Evolutionary conservation across 2,797 vertebrate genomes (phyloP), one percentile per base, ranked within the genome.

Genomic region (Crypturellus tataupa): DNA sequence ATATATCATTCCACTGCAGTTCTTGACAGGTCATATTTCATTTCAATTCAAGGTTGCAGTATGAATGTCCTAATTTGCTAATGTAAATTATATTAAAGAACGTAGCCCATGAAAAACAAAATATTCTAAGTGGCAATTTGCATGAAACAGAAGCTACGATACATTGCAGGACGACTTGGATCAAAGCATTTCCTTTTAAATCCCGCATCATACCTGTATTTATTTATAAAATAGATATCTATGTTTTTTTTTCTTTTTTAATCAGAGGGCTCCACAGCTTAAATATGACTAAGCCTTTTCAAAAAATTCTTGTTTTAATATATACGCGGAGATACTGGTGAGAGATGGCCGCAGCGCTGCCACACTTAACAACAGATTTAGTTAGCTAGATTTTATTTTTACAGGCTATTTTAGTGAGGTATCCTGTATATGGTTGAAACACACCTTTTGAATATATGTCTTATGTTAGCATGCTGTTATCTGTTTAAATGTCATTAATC

Each of bases 401-500:
- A 95, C 75, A 88, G 10, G n/a, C 12, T 90, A 90, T 93, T 96
- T 97, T 75, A 97, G 93, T 87, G 92, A 8, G 84, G 80, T 95
- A 92, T 73, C 89, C 94, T 91, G 29, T 58, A 85, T 46, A 87
- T 8, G 67, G 60, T 37, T 71, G 85, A 96, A 96, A 89, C 4
- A 4, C 33, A 94, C 92, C 93, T 92, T 96, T 93, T 95, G 96
- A 95, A 95, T 91, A 90, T 7, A 89, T 88, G 73, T 96, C 91
- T 97, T 79, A 90, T 2, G 18, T 78, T 87, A 94, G 84, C 2
- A 6, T 55, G 94, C 82, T 90, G 95, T 91, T 95, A 93, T 92
- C 94, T 96, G 93, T 96, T 97, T 96, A 96, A 96, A 97, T 86
- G 90, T 75, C 90, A 97, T 97, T 98, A 98, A 97, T 97, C 96